phyloP scores from a whole-genome alignment of 2,888 invertebrate species.

The Diachrysia chrysitis region DNA sequence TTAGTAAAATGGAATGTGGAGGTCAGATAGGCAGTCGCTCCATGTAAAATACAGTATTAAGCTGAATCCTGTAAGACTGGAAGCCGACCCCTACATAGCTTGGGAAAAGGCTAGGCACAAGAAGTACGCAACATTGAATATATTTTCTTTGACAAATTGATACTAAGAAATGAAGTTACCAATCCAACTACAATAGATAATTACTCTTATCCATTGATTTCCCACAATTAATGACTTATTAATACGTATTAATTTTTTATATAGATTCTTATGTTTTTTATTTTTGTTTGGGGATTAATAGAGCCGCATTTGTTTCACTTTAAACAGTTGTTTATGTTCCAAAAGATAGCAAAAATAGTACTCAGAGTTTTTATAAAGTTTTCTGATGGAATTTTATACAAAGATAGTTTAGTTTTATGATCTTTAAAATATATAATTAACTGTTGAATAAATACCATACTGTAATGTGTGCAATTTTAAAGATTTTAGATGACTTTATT shows the following conservation, averaged over 20 bases:
- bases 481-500: no score
- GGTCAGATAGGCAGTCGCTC: no score
- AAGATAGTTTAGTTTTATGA: no score
- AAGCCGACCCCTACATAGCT: no score
- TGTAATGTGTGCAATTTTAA: no score
- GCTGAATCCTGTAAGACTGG: no score
- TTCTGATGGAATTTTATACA: no score
- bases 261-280: background rate
- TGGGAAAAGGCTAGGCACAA: slow-evolving; percentile 10
- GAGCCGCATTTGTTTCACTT: background rate
- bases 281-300: background rate
- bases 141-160: slow-evolving; percentile 38
- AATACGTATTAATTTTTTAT: slow-evolving; percentile 16
- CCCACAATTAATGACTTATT: slow-evolving; percentile 30
- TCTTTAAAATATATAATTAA: no score
- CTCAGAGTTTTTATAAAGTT: no score
- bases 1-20: no score
- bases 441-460: no score
- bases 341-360: background rate
- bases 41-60: no score
- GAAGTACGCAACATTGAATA: slow-evolving; percentile 21
- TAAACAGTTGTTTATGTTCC: background rate
- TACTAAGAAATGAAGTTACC: slow-evolving; percentile 14
- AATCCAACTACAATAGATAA: slow-evolving; percentile 38
- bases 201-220: slow-evolving; percentile 32